Percentiles rank a stretch among this genome's conserved stretches.
Evolutionary conservation across 1,140 invertebrate genomes (phyloP).

Genomic region (Pomacea maculata): DNA sequence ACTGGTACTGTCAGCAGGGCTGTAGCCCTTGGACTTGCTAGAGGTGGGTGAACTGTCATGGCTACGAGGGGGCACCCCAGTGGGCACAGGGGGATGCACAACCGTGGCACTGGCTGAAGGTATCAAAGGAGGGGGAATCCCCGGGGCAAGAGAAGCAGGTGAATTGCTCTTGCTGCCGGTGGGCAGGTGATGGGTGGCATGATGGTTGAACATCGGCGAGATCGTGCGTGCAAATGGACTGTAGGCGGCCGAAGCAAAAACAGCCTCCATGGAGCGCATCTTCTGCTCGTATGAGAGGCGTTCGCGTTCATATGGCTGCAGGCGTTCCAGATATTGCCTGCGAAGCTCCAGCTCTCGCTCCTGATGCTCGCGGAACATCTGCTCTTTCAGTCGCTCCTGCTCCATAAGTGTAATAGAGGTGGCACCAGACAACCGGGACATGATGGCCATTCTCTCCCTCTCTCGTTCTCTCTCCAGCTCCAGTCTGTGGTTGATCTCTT

Average conservation of each 20-base stretch:
- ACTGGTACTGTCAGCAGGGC: slow-evolving; percentile 41
- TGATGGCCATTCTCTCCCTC: slow-evolving; percentile 39
- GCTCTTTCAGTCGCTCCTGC: slow-evolving; percentile 48
- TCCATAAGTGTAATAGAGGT: slow-evolving; percentile 36
- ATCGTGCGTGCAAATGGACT: slow-evolving; percentile 43
- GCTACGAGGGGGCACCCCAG: slow-evolving; percentile 40
- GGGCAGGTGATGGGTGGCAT: slow-evolving; percentile 14
- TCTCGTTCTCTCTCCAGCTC: slow-evolving; percentile 47
- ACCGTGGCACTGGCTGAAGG: slow-evolving; percentile 30
- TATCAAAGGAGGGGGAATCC: slow-evolving; percentile 35
- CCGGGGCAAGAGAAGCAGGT: slow-evolving; percentile 28
- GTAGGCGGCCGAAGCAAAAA: slow-evolving; percentile 30
- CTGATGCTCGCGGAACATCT: slow-evolving; percentile 41
- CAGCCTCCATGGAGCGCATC: slow-evolving; percentile 10
- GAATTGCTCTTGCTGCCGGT: slow-evolving; percentile 36
- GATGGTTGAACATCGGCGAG: slow-evolving; percentile 43
- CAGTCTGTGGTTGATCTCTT: slow-evolving; percentile 39
- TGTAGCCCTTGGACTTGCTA: slow-evolving; percentile 50
- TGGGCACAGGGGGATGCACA: slow-evolving; percentile 14
- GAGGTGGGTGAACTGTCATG: slow-evolving; percentile 50
- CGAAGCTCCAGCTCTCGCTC: slow-evolving; percentile 30
- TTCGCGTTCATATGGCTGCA: slow-evolving; percentile 34
- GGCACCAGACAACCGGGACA: slow-evolving; percentile 28
- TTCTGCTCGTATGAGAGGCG: slow-evolving; percentile 24
- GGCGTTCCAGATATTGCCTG: slow-evolving; percentile 39